Evolutionary conservation across 2,113 vertebrate species (phyloP), one percentile per base, ranked within the genome.

Genomic region (Lophura nycthemera): DNA sequence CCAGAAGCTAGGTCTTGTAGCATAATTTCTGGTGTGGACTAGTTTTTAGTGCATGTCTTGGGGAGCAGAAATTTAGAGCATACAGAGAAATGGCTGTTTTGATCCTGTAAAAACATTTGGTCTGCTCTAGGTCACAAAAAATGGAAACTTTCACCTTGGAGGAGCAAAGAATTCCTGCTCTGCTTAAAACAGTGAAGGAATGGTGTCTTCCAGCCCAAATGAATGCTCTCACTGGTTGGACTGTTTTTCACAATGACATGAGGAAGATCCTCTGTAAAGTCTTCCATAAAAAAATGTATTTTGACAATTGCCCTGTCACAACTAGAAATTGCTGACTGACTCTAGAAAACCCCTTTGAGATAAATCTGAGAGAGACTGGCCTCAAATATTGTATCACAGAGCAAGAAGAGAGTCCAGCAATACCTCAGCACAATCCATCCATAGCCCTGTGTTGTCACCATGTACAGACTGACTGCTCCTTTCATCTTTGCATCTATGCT

Each of bases 381-480:
- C 34, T 66, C 40, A 48, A 27, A 10, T 18, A 40, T 32, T 12
- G 1, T 20, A 18, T 13, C 25, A 29, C 0, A 0, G 34, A 76
- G 71, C 50, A 86, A 84, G 36, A 2, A 2, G 47, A 87, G 71
- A 60, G 24, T 57, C 76, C 22, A 29, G 77, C 45, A 65, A 67
- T 43, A 64, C 17, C 30, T 75, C 71, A 36, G 36, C 0, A 0
- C 17, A 72, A n/a, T n/a, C 0, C 0, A 3, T 47, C 13, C 27
- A 29, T 2, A 83, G 38, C 20, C 18, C 29, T 0, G 1, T 11
- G 15, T 3, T 60, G 6, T 45, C 65, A 69, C 13, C 17, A 32
- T 47, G 54, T 19, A 25, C 17, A 52, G 50, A 40, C 50, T 6
- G 48, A 29, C 21, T 4, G 5, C 57, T 63, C 24, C 27, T 48